Evolutionary conservation across 2,888 invertebrate species (phyloP), one percentile per base, ranked within the genome.

Genomic region (Lepetodrilus schrolli): DNA sequence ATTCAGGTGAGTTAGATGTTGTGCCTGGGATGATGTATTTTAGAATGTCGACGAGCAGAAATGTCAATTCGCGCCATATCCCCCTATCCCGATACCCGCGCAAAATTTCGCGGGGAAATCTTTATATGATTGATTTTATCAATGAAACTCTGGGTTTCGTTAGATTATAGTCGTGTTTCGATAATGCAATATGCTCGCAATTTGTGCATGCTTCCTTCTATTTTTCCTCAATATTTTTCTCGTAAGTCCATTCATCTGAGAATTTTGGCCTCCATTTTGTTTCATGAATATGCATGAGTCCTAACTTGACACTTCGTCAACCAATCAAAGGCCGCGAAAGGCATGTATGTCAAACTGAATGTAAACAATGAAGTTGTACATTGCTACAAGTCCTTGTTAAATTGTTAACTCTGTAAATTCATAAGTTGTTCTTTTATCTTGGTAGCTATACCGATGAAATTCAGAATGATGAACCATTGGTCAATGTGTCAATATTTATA

Each of bases 1-100:
- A 87, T 88, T 71, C 85, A 88, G 83, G 88, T 88, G 80, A 74
- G 75, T 69, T 26, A 17, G 26, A 34, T 58, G 34, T 58, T 58
- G 58, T 58, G 30, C 43, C n/a, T 47, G 23, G n/a, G 1, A 21
- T 47, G n/a, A 47, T 2, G n/a, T 21, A 21, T 68, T 7, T 4
- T 43, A 68, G 5, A 2, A 43, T 1, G 17, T 47, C 17, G 68
- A 37, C 26, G 21, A 23, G n/a, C 43, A 30, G 68, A 43, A 58
- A 37, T 68, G 38, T 43, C 68, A 30, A 23, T 72, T 72, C 65
- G 72, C 72, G 72, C 72, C 72, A 72, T 72, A 38, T 48, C 65
- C 66, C 37, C 49, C 30, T 37, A 20, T 26, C 48, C 17, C 10
- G 49, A 70, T 50, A 30, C 70, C 49, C 70, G 70, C 70, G 70